Conservation (phyloP, 2,888 invertebrate species). For the Amblyjoppa fuscipennis region DNA sequence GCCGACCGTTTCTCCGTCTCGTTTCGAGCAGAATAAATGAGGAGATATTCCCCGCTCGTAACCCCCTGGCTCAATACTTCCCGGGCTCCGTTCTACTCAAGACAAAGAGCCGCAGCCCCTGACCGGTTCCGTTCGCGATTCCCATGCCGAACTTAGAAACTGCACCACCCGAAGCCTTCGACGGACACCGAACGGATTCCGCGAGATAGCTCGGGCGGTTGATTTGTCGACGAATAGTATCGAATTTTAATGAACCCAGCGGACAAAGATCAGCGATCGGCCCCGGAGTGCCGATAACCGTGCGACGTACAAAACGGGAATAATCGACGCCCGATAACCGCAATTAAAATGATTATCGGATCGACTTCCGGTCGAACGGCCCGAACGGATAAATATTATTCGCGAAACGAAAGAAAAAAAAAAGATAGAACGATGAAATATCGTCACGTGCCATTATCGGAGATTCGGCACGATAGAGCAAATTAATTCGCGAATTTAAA, state of each 20-base stretch:
- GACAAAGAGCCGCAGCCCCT: background rate
- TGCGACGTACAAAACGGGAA: background rate
- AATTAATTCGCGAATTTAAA: constrained; percentile 12
- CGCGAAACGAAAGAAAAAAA: background rate
- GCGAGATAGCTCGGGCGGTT: background rate
- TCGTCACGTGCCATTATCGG: background rate
- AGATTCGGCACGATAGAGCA: background rate
- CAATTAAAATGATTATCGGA: background rate
- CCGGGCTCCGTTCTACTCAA: background rate
- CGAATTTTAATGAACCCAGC: background rate
- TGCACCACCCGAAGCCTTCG: background rate
- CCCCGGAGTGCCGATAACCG: background rate
- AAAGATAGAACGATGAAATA: background rate
- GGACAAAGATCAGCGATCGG: background rate
- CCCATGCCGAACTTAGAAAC: background rate
- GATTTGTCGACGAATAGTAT: background rate
- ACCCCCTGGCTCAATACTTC: background rate
- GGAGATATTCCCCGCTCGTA: constrained; percentile 38
- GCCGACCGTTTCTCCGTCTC: constrained; percentile 17
- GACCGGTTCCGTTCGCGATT: constrained; percentile 3
- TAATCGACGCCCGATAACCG: background rate
- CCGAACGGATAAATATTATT: background rate
- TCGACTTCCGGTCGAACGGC: background rate
- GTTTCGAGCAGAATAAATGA: constrained; percentile 55
- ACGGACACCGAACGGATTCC: background rate